Conservation (phyloP, 2,888 invertebrate species). For the Drosophila paracracens region DNA sequence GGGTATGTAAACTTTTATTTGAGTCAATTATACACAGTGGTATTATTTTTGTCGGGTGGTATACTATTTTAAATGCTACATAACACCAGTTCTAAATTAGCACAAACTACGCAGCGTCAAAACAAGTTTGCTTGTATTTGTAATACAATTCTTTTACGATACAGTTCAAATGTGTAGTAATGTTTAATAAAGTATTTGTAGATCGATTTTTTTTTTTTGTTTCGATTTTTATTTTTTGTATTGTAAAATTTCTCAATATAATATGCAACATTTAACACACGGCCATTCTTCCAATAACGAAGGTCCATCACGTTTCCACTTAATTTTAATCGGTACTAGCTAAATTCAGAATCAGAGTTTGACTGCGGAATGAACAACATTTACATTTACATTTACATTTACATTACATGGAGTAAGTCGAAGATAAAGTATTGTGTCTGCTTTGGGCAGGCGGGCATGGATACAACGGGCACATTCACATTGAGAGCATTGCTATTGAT, state of each 20-base stretch:
- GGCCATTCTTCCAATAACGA: conserved; percentile 50
- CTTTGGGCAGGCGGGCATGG: conserved; percentile 20
- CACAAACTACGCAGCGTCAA: conserved; percentile 61
- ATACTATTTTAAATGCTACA: conserved; percentile 73
- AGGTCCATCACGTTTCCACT: conserved; percentile 73
- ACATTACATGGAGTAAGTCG: conserved; percentile 47
- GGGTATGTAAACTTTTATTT: conserved; percentile 60
- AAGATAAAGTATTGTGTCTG: conserved; percentile 49
- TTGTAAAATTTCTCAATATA: conserved; percentile 67
- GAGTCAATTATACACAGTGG: conserved; percentile 66
- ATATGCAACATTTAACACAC: conserved; percentile 72
- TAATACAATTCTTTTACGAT: conserved; percentile 56
- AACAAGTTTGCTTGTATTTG: conserved; percentile 55
- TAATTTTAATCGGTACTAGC: conserved; percentile 54
- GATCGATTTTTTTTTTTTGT: conserved; percentile 36
- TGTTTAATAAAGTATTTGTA: conserved; percentile 65
- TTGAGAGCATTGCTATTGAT: conserved; percentile 37
- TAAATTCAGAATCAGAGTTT: conserved; percentile 34
- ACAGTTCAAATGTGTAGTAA: conserved; percentile 56
- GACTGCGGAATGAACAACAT: conserved; percentile 75
- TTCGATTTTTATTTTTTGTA: conserved; percentile 26
- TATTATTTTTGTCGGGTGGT: conserved; percentile 59
- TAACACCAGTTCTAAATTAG: conserved; percentile 65
- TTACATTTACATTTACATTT: conserved; percentile 60
- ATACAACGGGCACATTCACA: conserved; percentile 40